These are phyloP conservation scores for Aplodontia rufa DNA, from an alignment of 2,113 vertebrate species.

Conservation along the genomic window DNA sequence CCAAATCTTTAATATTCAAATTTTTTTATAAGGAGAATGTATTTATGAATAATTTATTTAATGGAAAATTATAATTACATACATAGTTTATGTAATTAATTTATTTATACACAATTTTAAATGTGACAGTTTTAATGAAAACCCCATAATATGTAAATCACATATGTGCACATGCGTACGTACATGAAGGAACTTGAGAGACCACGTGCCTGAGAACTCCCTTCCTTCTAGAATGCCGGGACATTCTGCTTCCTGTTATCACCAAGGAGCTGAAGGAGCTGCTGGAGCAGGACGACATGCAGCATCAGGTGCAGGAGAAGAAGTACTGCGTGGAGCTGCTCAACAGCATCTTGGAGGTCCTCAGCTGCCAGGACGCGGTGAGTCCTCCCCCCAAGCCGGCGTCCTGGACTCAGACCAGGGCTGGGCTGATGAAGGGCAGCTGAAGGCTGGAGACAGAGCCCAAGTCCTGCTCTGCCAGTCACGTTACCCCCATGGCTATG, in stretches of 20 bases:
- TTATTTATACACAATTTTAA: neutral
- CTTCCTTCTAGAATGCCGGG: slow-evolving; percentile 92
- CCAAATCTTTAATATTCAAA: neutral
- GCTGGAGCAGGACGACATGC: slow-evolving; percentile 88
- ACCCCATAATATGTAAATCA: neutral
- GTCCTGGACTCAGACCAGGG: neutral
- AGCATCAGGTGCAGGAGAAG: slow-evolving; percentile 83
- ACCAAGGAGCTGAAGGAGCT: slow-evolving; percentile 92
- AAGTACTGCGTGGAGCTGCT: slow-evolving; percentile 93
- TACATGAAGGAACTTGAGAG: neutral
- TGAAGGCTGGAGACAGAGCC: slow-evolving; percentile 76
- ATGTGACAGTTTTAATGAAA: neutral
- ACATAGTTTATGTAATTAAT: neutral
- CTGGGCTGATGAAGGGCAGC: slow-evolving; percentile 70
- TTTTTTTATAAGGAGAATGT: neutral
- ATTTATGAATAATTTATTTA: neutral
- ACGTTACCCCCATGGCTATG: neutral
- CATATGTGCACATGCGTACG: no score
- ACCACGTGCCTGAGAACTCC: neutral
- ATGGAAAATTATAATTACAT: neutral
- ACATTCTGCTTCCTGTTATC: slow-evolving; percentile 96
- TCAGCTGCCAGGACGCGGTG: slow-evolving; percentile 92
- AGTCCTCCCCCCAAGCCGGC: slow-evolving; percentile 79
- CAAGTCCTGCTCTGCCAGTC: slow-evolving; percentile 29
- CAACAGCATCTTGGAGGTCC: slow-evolving; percentile 95